phyloP scores from a whole-genome alignment of 1,140 invertebrate species.

The Hyles euphorbiae region DNA sequence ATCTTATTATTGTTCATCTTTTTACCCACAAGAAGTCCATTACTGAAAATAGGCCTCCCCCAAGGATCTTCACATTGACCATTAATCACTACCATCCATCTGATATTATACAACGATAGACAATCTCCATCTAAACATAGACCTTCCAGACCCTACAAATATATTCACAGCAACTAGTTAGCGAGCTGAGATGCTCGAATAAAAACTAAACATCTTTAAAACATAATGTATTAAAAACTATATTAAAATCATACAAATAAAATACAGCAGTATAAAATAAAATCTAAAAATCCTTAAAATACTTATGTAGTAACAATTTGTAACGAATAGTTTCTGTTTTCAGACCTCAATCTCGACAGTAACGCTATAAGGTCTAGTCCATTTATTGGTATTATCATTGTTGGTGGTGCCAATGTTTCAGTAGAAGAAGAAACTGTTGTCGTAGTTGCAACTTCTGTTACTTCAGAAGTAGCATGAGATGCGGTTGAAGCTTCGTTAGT shows the following conservation, averaged over 20 bases:
- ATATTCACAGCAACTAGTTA: no score
- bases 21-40: no score
- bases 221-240: neutral
- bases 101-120: no score
- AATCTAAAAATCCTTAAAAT: neutral
- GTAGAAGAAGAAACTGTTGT: neutral
- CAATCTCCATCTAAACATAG: no score
- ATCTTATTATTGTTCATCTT: no score
- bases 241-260: neutral
- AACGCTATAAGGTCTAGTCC: constrained; percentile 16
- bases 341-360: constrained; percentile 13
- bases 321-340: constrained; percentile 20
- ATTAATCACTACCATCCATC: no score
- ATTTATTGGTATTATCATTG: constrained; percentile 13
- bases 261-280: neutral
- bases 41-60: no score
- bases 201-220: no score
- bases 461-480: neutral
- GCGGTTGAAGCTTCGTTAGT: neutral
- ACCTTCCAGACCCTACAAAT: no score
- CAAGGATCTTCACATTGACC: no score
- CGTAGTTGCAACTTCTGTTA: neutral
- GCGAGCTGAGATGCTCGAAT: no score
- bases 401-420: neutral
- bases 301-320: constrained; percentile 12